Evolutionary conservation across 2,797 vertebrate species (phyloP).

Genomic region (Hyperoplus lanceolatus): DNA sequence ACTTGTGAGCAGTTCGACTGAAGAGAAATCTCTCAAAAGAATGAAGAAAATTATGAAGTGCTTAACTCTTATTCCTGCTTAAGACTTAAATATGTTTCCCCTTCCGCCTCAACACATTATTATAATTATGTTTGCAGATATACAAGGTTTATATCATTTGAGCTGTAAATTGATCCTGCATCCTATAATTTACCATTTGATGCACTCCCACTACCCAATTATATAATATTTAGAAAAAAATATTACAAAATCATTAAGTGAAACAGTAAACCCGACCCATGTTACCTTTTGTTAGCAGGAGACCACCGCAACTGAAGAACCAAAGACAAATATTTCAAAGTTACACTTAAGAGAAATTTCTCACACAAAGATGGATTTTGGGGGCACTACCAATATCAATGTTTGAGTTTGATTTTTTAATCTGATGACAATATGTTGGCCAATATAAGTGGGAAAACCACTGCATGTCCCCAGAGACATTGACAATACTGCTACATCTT

Average conservation of each 20-base stretch:
- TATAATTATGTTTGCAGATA: no score
- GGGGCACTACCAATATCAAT: no score
- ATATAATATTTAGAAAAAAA: not conserved
- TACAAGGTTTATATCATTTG: no score
- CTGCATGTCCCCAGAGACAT: not conserved
- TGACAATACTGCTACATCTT: not conserved
- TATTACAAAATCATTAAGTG: not conserved
- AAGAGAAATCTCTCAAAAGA: not conserved
- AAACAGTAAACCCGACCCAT: not conserved
- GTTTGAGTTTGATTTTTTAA: not conserved
- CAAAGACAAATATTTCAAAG: constrained; percentile 9
- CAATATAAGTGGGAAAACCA: not conserved
- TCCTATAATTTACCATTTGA: not conserved
- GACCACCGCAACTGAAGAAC: constrained; percentile 42
- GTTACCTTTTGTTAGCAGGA: constrained; percentile 54
- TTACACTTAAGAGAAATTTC: not conserved
- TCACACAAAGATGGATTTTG: not conserved
- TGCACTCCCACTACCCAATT: not conserved
- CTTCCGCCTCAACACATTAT: no score
- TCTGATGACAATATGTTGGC: not conserved
- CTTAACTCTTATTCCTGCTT: no score
- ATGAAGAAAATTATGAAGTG: no score
- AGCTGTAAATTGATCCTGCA: not conserved
- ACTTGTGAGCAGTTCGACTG: not conserved
- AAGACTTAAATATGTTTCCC: no score